phyloP scores from a whole-genome alignment of 2,797 vertebrate species.

The Pogonophryne albipinna region DNA sequence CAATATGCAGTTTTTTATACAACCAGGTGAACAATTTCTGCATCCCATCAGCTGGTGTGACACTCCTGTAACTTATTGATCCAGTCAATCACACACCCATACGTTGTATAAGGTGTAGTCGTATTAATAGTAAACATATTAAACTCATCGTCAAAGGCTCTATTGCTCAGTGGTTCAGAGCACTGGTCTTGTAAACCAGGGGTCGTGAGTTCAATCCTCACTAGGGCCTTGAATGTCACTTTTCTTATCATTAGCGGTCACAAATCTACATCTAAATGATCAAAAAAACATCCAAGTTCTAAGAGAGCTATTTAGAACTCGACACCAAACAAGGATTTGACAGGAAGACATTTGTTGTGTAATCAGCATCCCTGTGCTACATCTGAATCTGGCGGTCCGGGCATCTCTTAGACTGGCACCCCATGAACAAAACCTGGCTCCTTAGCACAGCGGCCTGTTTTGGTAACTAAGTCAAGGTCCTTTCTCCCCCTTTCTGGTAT shows the following conservation, averaged over 20 bases:
- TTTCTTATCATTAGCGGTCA: accelerated
- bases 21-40: not conserved
- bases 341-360: not conserved
- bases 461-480: no score
- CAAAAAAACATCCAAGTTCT: accelerated
- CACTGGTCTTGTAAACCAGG: slow-evolving; percentile 73
- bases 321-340: not conserved
- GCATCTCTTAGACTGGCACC: no score
- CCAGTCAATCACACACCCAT: not conserved
- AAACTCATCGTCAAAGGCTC: slow-evolving; percentile 10
- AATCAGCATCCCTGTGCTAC: no score
- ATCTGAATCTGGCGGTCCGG: no score
- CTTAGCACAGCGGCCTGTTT: no score
- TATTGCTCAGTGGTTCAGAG: slow-evolving; percentile 76
- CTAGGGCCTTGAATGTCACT: slow-evolving; percentile 29
- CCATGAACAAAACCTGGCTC: no score
- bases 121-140: accelerated
- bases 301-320: no score
- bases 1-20: no score
- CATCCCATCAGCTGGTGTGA: not conserved
- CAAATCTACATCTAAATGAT: not conserved
- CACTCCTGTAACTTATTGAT: not conserved
- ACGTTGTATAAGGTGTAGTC: not conserved
- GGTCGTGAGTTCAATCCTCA: slow-evolving; percentile 65
- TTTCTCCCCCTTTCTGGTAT: no score